A percentile compares a stretch with the other conserved stretches of the same genome.
phyloP scores from a whole-genome alignment of 1,140 invertebrate species.

The Planococcus citri region DNA sequence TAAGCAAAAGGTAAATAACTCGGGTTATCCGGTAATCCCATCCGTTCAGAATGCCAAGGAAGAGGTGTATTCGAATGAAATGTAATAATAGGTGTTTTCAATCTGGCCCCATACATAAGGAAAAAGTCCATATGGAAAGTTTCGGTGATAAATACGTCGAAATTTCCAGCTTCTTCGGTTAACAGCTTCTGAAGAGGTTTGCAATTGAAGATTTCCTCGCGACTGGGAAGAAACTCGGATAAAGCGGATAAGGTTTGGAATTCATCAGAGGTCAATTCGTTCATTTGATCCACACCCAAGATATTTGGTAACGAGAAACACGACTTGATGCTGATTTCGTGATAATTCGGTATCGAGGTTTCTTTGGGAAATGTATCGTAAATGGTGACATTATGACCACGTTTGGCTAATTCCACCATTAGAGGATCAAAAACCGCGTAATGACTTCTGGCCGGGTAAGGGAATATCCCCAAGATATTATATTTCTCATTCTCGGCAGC shows the following conservation, averaged over 20 bases:
- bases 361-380: constrained; percentile 36
- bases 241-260: constrained; percentile 20
- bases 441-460: constrained; percentile 32
- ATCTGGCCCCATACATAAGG: constrained; percentile 29
- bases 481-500: no score
- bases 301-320: not conserved
- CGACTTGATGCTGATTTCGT: constrained; percentile 33
- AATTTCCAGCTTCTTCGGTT: constrained; percentile 12
- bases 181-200: not conserved
- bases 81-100: constrained; percentile 40
- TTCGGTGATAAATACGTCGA: constrained; percentile 24
- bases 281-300: not conserved
- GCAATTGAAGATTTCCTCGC: not conserved
- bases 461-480: constrained; percentile 31
- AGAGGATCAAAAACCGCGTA: constrained; percentile 32
- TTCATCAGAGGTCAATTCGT: no score
- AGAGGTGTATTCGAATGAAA: constrained; percentile 41
- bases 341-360: constrained; percentile 38
- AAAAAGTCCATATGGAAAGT: constrained; percentile 23
- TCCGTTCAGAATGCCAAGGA: constrained; percentile 42
- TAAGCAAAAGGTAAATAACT: constrained; percentile 25
- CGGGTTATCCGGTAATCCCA: constrained; percentile 24
- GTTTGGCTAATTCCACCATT: constrained; percentile 29
- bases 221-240: constrained; percentile 1
- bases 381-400: constrained; percentile 30